Base-by-base conservation (phyloP, 2,888 invertebrate genomes). In the Limnephilus auricula region DNA sequence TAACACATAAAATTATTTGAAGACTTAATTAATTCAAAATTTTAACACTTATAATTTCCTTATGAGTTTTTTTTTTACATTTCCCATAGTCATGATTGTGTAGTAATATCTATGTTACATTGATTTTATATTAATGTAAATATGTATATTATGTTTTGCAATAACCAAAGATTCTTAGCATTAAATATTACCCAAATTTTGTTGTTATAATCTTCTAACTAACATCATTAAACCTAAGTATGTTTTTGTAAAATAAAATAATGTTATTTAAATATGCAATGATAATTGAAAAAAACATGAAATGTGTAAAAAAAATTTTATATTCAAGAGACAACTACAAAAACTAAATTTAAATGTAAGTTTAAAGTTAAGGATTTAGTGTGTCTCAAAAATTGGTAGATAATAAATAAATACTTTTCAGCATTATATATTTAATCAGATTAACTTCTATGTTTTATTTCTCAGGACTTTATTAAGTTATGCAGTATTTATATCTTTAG, bases 171-270 rank as follows among this genome's bases (percentile, higher is more conserved):
- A 34, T 88, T 34, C 78, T 78, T 88, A 88, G 31, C 65, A 78
- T 82, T 90, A 89, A 78, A 85, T 91, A 91, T 89, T 91, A 91
- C 91, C 91, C 91, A 91, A 65, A 89, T 91, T 91, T 90, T 91
- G 79, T 89, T 83, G 37, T 84, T 78, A 78, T 82, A 80, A 80
- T 88, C 78, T 65, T 88, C 88, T 88, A 79, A 37, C 30, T 88
- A 79, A 65, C 25, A 65, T 65, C 25, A n/a, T 25, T 65, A 65
- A 25, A 65, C 65, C 65, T 65, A 65, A n/a, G 25, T n/a, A 65
- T 1, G 65, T 65, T 65, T 65, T 65, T 65, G 0, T 65, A 65
- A 65, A 65, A 9, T 65, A 65, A 65, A 65, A 65, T n/a, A 65
- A 65, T 9, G 6, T 65, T 25, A 9, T 18, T 50, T 40, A 34